Evolutionary conservation across 2,888 invertebrate species (phyloP).

Genomic region (Aelia acuminata): DNA sequence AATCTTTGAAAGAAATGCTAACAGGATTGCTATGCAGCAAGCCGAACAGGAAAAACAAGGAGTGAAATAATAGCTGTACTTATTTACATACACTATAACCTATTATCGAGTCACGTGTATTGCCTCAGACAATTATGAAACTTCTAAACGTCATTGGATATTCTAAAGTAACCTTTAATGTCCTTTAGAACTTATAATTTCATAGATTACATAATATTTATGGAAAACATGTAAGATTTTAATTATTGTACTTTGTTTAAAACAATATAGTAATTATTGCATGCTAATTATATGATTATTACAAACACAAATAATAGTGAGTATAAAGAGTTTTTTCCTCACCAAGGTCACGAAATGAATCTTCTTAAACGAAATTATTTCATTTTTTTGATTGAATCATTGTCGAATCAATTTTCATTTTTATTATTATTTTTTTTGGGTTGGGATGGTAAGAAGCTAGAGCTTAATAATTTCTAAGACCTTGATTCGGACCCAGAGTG

Average conservation of each 20-base stretch:
- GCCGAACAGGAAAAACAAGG: background rate
- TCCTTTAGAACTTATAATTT: background rate
- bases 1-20: background rate
- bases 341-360: background rate
- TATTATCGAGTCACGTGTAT: conserved; percentile 49
- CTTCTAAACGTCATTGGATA: conserved; percentile 18
- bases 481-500: too few relatives aligned
- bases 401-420: too few relatives aligned
- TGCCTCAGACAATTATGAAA: conserved; percentile 42
- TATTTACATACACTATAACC: conserved; percentile 47
- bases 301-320: background rate
- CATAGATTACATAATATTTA: background rate
- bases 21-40: conserved; percentile 5
- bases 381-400: too few relatives aligned
- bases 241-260: too few relatives aligned
- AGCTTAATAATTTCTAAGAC: too few relatives aligned
- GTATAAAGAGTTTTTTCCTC: background rate
- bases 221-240: background rate
- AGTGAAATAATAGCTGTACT: conserved; percentile 38
- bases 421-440: too few relatives aligned
- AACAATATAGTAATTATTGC: too few relatives aligned
- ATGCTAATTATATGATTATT: background rate
- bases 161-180: conserved; percentile 10
- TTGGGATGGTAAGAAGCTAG: too few relatives aligned
- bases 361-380: background rate